Evolutionary conservation across 2,888 invertebrate species (phyloP), one percentile per base, ranked within the genome.

Genomic region (Calliphora vomitoria): DNA sequence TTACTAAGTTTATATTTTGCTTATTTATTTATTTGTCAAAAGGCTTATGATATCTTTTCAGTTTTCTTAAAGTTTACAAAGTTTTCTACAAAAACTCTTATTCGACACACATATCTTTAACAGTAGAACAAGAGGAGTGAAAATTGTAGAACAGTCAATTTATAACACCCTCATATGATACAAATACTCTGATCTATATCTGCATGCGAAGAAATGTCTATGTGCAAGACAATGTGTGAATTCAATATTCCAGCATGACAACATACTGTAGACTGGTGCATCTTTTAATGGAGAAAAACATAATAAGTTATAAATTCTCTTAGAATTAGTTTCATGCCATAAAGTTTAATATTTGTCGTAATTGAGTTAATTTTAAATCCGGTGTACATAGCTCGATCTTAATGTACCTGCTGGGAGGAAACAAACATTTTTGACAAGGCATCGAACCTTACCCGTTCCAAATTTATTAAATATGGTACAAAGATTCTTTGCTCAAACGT

Each of bases 11-110:
- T 50, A 15, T n/a, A 60, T 60, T 18, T 38, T 60, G 47, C 18
- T 81, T 81, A 80, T 62, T 62, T 71, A 71, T 53, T 60, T 82
- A 75, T 79, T 55, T 79, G 66, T 41, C 38, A 68, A 58, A 60
- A 41, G 25, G 20, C 35, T 38, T 69, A 18, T 69, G 13, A 58
- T 72, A 41, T 31, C 13, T 58, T 41, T 78, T 41, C 31, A 58
- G 25, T 74, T 82, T 82, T 69, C 62, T 44, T n/a, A 38, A 53
- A 53, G 35, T 78, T 53, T 47, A n/a, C 25, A 71, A 76, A 25
- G 25, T 25, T 25, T 25, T 25, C 1, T 25, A 25, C 25, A 41
- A 74, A 60, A 58, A 58, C n/a, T 53, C 75, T 68, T 58, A 10
- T 8, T 35, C n/a, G 5, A 20, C 8, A 50, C 13, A 41, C 10